A percentile compares a stretch with the other conserved stretches of the same genome.
Evolutionary conservation across 1,140 invertebrate genomes (phyloP).

Genomic region (Drosophila elegans): DNA sequence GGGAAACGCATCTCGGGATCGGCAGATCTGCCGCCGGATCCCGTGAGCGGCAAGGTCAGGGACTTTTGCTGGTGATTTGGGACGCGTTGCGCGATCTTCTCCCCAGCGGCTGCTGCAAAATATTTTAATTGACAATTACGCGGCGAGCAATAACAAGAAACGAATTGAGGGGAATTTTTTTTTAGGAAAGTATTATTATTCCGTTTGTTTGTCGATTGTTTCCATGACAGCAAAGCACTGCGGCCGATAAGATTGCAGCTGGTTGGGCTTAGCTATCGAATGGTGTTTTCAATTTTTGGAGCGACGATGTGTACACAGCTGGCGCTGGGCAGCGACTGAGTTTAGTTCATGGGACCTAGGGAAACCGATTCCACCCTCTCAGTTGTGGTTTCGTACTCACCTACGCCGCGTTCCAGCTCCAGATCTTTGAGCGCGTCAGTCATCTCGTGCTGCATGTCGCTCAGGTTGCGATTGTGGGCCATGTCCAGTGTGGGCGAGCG

Average conservation of each 20-base stretch:
- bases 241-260: slow-evolving; percentile 63
- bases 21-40: slow-evolving; percentile 29
- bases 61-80: slow-evolving; percentile 69
- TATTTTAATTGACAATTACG: slow-evolving; percentile 48
- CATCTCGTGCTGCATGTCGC: slow-evolving; percentile 90
- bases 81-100: slow-evolving; percentile 34
- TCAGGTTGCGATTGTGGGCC: slow-evolving; percentile 89
- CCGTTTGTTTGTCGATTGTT: slow-evolving; percentile 67
- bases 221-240: slow-evolving; percentile 62
- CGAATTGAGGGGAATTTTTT: slow-evolving; percentile 55
- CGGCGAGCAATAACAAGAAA: slow-evolving; percentile 44
- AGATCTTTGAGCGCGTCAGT: slow-evolving; percentile 89
- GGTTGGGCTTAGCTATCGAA: slow-evolving; percentile 52
- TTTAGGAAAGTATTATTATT: slow-evolving; percentile 42
- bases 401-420: slow-evolving; percentile 71
- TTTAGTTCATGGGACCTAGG: background rate
- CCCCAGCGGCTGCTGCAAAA: slow-evolving; percentile 23
- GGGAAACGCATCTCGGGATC: slow-evolving; percentile 71
- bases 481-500: slow-evolving; percentile 90
- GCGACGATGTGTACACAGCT: slow-evolving; percentile 51
- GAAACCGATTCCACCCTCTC: slow-evolving; percentile 6
- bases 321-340: slow-evolving; percentile 45
- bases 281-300: slow-evolving; percentile 25
- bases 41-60: slow-evolving; percentile 73
- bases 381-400: slow-evolving; percentile 44